Evolutionary conservation across 2,797 vertebrate genomes (phyloP).

Genomic region (Carcharodon carcharias): DNA sequence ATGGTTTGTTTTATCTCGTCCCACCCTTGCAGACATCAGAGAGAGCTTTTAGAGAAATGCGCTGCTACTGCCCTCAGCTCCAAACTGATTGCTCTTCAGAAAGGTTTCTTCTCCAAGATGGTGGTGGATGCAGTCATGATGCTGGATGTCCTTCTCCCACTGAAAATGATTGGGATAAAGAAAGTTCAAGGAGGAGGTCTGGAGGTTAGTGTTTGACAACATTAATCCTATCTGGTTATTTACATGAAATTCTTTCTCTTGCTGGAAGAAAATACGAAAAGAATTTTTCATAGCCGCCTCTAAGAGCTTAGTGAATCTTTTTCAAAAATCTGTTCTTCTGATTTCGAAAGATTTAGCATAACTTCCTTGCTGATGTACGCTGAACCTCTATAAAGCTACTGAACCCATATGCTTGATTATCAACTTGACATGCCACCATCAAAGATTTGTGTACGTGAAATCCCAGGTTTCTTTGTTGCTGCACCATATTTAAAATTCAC

Average conservation of each 20-base stretch:
- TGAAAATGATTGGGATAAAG: conserved; percentile 98
- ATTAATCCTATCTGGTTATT: not conserved
- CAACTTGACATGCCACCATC: no score
- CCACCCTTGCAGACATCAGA: conserved; percentile 66
- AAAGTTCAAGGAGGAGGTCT: conserved; percentile 92
- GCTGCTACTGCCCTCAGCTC: conserved; percentile 91
- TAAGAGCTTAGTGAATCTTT: not conserved
- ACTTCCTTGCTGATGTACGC: not conserved
- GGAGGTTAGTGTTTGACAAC: conserved; percentile 64
- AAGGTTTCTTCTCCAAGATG: conserved; percentile 87
- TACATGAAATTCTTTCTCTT: not conserved
- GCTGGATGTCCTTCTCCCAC: conserved; percentile 82
- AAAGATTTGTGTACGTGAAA: no score
- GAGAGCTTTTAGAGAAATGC: conserved; percentile 81
- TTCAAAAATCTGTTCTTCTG: not conserved
- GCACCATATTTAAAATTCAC: not conserved
- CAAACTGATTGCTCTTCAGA: conserved; percentile 89
- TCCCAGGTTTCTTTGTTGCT: not conserved
- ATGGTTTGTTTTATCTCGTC: not conserved
- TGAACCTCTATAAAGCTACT: not conserved
- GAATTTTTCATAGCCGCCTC: not conserved
- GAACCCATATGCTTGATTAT: not conserved
- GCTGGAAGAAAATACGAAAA: not conserved
- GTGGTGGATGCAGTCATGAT: conserved; percentile 91
- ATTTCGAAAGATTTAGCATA: not conserved